Percentiles rank a stretch among this genome's conserved stretches.
Evolutionary conservation across 2,888 invertebrate species (phyloP).

Genomic region (Sesia apiformis): DNA sequence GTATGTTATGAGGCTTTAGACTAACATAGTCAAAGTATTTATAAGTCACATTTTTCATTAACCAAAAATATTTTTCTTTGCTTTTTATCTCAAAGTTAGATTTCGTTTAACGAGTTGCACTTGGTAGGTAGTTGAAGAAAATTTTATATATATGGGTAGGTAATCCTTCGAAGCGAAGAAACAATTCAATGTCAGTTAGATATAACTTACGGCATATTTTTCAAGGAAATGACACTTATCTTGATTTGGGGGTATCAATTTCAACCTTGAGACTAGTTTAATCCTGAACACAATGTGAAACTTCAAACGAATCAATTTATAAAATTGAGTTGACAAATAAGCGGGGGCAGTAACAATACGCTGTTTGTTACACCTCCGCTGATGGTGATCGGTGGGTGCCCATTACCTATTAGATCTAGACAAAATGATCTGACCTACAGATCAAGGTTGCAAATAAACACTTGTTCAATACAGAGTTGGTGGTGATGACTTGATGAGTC

Average conservation of each 20-base stretch:
- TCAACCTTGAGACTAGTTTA: conserved; percentile 24
- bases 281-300: conserved; percentile 25
- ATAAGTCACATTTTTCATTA: too few relatives aligned
- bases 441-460: conserved; percentile 25
- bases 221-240: conserved; percentile 23
- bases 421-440: conserved; percentile 49
- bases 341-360: conserved; percentile 44
- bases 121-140: too few relatives aligned
- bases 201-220: too few relatives aligned
- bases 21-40: background rate
- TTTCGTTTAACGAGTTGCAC: too few relatives aligned
- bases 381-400: conserved; percentile 38
- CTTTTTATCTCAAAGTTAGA: too few relatives aligned
- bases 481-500: background rate
- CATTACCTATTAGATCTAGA: conserved; percentile 27
- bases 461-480: background rate
- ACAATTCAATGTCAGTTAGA: too few relatives aligned
- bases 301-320: conserved; percentile 23
- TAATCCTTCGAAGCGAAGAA: too few relatives aligned
- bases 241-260: conserved; percentile 17
- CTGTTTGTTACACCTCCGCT: conserved; percentile 49
- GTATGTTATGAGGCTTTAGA: too few relatives aligned
- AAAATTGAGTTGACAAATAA: conserved; percentile 22
- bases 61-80: too few relatives aligned
- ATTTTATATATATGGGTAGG: too few relatives aligned